A percentile compares a stretch with the other conserved stretches of the same genome.
Evolutionary conservation across 2,113 vertebrate species (phyloP).

Genomic region (Amia ocellicauda): DNA sequence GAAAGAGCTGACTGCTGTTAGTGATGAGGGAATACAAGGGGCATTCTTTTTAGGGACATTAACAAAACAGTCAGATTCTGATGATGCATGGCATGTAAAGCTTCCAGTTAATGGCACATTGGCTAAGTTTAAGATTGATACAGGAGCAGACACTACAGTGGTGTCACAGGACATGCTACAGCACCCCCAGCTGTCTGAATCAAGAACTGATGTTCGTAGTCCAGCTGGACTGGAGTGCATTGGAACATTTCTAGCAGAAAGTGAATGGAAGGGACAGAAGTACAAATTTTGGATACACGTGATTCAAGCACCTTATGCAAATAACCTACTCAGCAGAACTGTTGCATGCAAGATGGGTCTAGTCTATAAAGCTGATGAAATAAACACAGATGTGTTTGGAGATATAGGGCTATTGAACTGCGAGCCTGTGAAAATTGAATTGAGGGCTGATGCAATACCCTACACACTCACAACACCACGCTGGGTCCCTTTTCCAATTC

Average conservation of each 20-base stretch:
- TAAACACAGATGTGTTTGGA: neutral
- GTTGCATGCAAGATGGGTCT: conserved; percentile 4
- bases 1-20: conserved; percentile 5
- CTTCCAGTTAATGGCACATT: neutral
- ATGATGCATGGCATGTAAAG: conserved; percentile 14
- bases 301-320: neutral
- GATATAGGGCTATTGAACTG: neutral
- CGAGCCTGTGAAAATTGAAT: neutral
- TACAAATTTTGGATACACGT: conserved; percentile 7
- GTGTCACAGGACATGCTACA: conserved; percentile 12
- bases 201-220: conserved; percentile 7
- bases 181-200: neutral
- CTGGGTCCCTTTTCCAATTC: too few species aligned
- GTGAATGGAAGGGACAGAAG: conserved; percentile 1
- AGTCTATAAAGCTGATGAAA: neutral
- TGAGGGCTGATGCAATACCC: neutral
- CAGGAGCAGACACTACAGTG: conserved; percentile 9
- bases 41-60: conserved; percentile 19
- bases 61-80: neutral
- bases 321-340: neutral
- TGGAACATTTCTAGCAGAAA: conserved; percentile 16
- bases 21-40: neutral
- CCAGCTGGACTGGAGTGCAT: conserved; percentile 19
- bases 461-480: conserved; percentile 6
- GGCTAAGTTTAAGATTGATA: conserved; percentile 16